Evolutionary conservation across 2,888 invertebrate species (phyloP), one percentile per base, ranked within the genome.

Genomic region (Drosophila conformis): DNA sequence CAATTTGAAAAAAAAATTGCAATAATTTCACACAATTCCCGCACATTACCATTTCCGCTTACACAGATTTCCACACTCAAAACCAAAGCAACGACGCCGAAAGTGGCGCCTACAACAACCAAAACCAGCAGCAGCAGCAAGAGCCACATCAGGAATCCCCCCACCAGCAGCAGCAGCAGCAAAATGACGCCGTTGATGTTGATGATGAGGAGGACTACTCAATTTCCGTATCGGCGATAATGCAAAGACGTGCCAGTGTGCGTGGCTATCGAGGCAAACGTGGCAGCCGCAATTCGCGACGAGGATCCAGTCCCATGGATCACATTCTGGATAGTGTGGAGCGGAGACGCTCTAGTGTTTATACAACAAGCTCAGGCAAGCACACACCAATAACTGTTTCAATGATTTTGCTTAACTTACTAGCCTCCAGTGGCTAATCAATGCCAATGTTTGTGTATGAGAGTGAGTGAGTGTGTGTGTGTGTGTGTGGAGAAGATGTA

Each of bases 281-380:
- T 76, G 95, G 87, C 73, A 87, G 90, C 56, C 86, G 86, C 67
- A 94, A 94, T 60, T 94, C 95, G 73, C 93, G 95, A 53, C 93
- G 96, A 68, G 94, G 96, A 75, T 95, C 95, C 81, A 95, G 95
- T 83, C 93, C 93, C 83, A 93, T 93, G 93, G 93, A 93, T 91
- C 92, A 92, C 83, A 85, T 92, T 49, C 82, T 93, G 76, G 92
- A 92, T 64, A 91, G 80, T 76, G 91, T 88, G 76, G 94, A 94
- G 77, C 92, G 95, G 60, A 93, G 96, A 69, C 93, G 95, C 83
- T 95, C 96, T 1, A 96, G 96, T n/a, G 96, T 96, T 54, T 96
- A 96, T 90, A 98, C 97, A 52, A 97, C 96, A 46, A 97, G 97
- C 90, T 98, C 97, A 75, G 97, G 96, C 92, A 97, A 97, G 97